Conservation (phyloP, 2,113 vertebrate species). For the Callipepla californica region DNA sequence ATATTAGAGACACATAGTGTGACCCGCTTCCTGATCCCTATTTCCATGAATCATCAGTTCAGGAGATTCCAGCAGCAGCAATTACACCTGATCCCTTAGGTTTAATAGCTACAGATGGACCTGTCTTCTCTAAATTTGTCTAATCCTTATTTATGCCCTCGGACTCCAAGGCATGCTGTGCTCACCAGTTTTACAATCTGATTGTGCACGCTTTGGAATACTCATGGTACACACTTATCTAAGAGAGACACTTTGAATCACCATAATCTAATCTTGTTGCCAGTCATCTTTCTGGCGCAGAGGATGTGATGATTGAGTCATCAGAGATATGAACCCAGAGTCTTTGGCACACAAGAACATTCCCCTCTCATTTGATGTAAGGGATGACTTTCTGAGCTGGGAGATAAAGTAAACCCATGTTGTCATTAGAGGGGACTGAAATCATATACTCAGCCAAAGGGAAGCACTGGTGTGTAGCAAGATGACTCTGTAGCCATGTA, state of each 20-base stretch:
- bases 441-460: neutral
- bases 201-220: conserved; percentile 43
- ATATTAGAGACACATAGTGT: neutral
- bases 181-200: conserved; percentile 29
- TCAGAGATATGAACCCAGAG: neutral
- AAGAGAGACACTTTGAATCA: conserved; percentile 15
- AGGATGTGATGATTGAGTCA: conserved; percentile 15
- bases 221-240: neutral
- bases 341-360: conserved; percentile 19
- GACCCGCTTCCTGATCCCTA: neutral
- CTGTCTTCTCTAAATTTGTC: neutral
- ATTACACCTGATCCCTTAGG: neutral
- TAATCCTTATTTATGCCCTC: conserved; percentile 6
- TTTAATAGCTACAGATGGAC: neutral
- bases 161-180: neutral
- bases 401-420: neutral
- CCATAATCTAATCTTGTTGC: conserved; percentile 45
- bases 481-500: rapidly evolving
- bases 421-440: neutral
- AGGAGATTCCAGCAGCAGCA: neutral
- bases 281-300: conserved; percentile 20
- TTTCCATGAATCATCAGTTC: neutral
- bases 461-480: neutral
- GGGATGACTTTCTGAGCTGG: neutral
- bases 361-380: neutral